Evolutionary conservation across 2,113 vertebrate genomes (phyloP).

Genomic region (Nothoprocta perdicaria): DNA sequence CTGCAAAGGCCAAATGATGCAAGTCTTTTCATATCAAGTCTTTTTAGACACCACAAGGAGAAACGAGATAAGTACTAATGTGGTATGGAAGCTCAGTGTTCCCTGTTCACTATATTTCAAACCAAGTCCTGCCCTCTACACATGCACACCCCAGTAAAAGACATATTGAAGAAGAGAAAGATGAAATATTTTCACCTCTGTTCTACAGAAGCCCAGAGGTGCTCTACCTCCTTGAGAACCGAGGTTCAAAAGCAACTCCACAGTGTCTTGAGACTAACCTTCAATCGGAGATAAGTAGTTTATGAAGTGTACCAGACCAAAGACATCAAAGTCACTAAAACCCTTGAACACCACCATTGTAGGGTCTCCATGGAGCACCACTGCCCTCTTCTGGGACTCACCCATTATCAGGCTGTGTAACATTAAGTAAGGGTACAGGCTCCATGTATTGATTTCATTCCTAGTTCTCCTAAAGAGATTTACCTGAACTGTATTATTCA

Average conservation of each 20-base stretch:
- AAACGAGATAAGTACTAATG: not conserved
- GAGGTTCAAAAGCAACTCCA: fast-evolving
- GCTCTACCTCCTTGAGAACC: not conserved
- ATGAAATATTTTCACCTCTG: not conserved
- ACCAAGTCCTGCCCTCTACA: not conserved
- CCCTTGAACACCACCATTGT: not conserved
- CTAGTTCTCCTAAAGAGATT: not conserved
- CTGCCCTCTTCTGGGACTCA: slow-evolving; percentile 60
- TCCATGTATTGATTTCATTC: not conserved
- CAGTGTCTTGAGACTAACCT: fast-evolving
- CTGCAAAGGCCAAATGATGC: not conserved
- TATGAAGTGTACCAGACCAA: fast-evolving
- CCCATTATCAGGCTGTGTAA: fast-evolving
- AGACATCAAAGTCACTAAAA: not conserved
- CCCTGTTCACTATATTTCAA: not conserved
- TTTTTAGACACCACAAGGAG: not conserved
- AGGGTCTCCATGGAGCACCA: not conserved
- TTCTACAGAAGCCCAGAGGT: not conserved
- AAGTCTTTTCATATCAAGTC: not conserved
- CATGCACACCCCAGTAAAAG: not conserved
- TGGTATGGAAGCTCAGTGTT: not conserved
- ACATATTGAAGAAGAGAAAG: not conserved
- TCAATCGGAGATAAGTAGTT: not conserved
- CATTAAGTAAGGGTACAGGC: fast-evolving
- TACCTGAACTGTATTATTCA: not conserved